These are phyloP conservation scores for Acanthopleura granulata DNA, from an alignment of 2,888 invertebrate species.

Conservation along the genomic window DNA sequence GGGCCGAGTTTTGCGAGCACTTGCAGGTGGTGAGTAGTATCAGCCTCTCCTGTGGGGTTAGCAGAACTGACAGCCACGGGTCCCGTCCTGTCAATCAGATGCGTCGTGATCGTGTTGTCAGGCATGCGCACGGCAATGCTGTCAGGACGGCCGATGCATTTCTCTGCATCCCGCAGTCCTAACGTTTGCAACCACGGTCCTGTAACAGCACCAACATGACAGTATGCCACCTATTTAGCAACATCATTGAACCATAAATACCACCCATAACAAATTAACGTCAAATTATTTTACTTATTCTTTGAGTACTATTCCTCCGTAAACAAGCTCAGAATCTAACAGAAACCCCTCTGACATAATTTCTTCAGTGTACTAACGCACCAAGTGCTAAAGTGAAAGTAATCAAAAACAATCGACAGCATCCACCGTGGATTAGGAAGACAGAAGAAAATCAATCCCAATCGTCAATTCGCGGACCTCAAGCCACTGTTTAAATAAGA, in stretches of 20 bases:
- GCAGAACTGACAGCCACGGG: slow-evolving; percentile 50
- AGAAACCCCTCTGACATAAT: too few relatives aligned
- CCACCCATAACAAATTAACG: too few relatives aligned
- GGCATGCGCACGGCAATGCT: slow-evolving; percentile 54
- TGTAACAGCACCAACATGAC: not conserved
- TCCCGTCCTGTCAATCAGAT: slow-evolving; percentile 50
- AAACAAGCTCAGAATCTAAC: too few relatives aligned
- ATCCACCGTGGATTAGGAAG: too few relatives aligned
- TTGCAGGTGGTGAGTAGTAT: slow-evolving; percentile 51
- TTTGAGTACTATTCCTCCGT: too few relatives aligned
- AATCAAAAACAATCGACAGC: too few relatives aligned
- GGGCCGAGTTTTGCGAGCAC: slow-evolving; percentile 49
- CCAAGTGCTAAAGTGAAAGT: too few relatives aligned
- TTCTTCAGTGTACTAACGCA: too few relatives aligned
- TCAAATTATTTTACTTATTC: too few relatives aligned
- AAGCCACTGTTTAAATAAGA: too few relatives aligned
- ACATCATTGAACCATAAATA: not conserved
- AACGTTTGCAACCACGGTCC: slow-evolving; percentile 46
- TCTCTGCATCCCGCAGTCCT: slow-evolving; percentile 43
- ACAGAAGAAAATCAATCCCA: too few relatives aligned
- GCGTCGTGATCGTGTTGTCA: slow-evolving; percentile 44
- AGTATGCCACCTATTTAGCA: not conserved
- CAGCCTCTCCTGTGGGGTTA: slow-evolving; percentile 53
- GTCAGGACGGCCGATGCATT: slow-evolving; percentile 46
- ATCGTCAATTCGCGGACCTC: too few relatives aligned